Conservation (phyloP, 2,888 invertebrate genomes). For the Gari tellinella region DNA sequence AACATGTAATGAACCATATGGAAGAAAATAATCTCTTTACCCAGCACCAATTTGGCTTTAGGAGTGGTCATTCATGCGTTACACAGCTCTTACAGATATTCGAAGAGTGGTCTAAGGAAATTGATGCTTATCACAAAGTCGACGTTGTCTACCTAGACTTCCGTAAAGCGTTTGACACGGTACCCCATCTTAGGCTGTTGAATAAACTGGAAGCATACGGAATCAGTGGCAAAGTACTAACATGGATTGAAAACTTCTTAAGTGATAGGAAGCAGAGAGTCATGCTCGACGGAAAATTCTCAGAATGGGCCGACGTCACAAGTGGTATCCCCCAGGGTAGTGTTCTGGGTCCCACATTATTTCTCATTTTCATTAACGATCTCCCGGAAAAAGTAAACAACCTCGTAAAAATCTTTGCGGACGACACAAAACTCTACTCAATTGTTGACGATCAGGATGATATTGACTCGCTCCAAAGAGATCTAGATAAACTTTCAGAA, state of each 20-base stretch:
- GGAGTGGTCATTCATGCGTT: no score
- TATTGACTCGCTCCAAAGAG: neutral
- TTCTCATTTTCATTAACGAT: conserved; percentile 26
- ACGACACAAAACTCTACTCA: conserved; percentile 14
- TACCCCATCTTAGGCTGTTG: conserved; percentile 10
- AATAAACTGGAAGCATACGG: neutral
- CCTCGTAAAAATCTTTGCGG: conserved; percentile 16
- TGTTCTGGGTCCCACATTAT: conserved; percentile 18
- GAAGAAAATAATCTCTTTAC: conserved; percentile 7
- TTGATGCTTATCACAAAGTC: neutral
- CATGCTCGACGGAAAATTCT: conserved; percentile 2
- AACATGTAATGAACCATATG: neutral
- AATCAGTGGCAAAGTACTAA: conserved; percentile 24
- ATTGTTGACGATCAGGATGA: neutral
- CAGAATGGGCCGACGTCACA: conserved; percentile 4
- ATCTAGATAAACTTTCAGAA: conserved; percentile 6
- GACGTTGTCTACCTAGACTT: no score
- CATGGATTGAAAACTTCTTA: no score
- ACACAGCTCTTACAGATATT: conserved; percentile 10
- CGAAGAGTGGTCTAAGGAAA: conserved; percentile 4
- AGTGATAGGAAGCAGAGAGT: conserved; percentile 21
- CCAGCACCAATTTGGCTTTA: conserved; percentile 11
- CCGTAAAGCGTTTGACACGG: conserved; percentile 29
- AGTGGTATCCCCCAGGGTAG: conserved; percentile 18
- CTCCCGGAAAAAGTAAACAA: no score